Conservation (phyloP, 2,797 vertebrate species). For the Pantherophis vulpinus region DNA sequence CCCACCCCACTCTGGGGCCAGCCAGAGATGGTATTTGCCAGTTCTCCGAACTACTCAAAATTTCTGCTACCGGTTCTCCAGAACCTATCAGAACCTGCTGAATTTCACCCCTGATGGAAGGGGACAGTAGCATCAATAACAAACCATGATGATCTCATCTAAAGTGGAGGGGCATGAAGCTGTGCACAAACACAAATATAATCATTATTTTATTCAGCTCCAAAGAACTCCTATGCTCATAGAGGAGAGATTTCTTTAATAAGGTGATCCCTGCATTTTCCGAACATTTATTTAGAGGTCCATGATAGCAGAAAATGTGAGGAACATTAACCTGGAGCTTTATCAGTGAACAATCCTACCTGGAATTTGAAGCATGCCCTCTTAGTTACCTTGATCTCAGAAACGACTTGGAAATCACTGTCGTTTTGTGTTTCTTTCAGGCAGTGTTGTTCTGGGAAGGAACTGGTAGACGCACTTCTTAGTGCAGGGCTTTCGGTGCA, state of each 20-base stretch:
- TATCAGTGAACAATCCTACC: not conserved
- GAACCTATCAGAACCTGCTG: too few relatives aligned
- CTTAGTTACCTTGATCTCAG: not conserved
- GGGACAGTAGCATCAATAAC: not conserved
- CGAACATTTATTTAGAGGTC: not conserved
- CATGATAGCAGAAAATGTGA: not conserved
- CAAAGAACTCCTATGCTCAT: not conserved
- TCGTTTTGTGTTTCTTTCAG: slow-evolving; percentile 56
- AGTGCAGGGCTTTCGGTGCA: slow-evolving; percentile 77
- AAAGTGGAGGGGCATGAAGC: not conserved
- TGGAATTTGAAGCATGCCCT: not conserved
- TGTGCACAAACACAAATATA: not conserved
- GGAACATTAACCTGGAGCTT: not conserved
- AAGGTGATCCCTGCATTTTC: not conserved
- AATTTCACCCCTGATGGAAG: not conserved
- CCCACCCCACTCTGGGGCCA: too few relatives aligned
- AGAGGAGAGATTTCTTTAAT: not conserved
- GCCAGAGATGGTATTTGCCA: too few relatives aligned
- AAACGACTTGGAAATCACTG: not conserved
- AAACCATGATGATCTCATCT: not conserved
- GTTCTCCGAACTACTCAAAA: too few relatives aligned
- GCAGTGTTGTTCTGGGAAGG: slow-evolving; percentile 89
- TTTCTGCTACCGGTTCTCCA: too few relatives aligned
- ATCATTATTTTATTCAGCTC: not conserved
- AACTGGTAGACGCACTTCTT: slow-evolving; percentile 89